Evolutionary conservation across 1,140 invertebrate genomes (phyloP), one percentile per base, ranked within the genome.

Genomic region (Pygmarrhopalites habei): DNA sequence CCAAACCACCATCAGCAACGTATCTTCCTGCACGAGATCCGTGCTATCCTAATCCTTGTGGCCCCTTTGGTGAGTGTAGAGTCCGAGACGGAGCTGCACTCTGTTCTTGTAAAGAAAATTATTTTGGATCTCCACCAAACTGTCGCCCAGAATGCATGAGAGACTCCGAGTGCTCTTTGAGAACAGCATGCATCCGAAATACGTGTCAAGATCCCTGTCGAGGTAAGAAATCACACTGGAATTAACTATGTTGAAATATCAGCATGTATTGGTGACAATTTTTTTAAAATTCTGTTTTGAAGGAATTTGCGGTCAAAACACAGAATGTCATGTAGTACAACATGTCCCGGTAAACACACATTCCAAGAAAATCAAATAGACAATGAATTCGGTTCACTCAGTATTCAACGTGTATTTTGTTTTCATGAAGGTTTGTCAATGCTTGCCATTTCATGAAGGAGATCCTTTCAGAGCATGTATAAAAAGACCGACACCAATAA

Each of bases 171-270:
- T 88, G 88, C 71, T 84, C 87, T 1, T 81, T 82, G 29, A 82
- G 86, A 64, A 79, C 89, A 1, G 85, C 88, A 19, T 92, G 88
- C 72, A 77, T 87, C 19, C 81, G 82, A 56, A 84, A 86, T 63
- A 83, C 82, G 61, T 92, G 89, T 73, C 79, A 83, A 60, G 86
- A 91, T 78, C 87, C 88, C 4, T 92, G 46, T 41, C 62, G 43
- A 0, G 30, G 44, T 1, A n/a, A n/a, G n/a, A n/a, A n/a, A n/a
- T n/a, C n/a, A n/a, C n/a, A n/a, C n/a, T n/a, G n/a, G n/a, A n/a
- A n/a, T n/a, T n/a, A n/a, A n/a, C n/a, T n/a, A n/a, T n/a, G n/a
- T n/a, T n/a, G n/a, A n/a, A n/a, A n/a, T n/a, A n/a, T n/a, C n/a
- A n/a, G n/a, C n/a, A 10, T 39, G 35, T 39, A 10, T 39, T 39